Evolutionary conservation across 2,797 vertebrate genomes (phyloP).

Genomic region (Mycteria americana): DNA sequence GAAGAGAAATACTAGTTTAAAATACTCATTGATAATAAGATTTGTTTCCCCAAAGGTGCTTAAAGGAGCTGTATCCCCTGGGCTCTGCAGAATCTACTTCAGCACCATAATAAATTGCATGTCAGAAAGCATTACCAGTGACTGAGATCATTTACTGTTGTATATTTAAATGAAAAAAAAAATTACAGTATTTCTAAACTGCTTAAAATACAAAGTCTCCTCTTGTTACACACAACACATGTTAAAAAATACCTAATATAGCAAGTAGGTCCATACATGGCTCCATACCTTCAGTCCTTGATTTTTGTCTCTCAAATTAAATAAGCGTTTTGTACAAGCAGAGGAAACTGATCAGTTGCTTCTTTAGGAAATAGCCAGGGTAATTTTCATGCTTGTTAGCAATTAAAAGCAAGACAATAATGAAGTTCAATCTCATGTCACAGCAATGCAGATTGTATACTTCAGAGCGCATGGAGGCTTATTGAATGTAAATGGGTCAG

Average conservation of each 20-base stretch:
- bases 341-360: neutral
- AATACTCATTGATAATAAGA: conserved; percentile 21
- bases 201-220: conserved; percentile 42
- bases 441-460: neutral
- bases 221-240: neutral
- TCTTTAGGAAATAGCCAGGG: neutral
- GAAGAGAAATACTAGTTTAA: neutral
- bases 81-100: conserved; percentile 30
- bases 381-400: neutral
- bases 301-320: neutral
- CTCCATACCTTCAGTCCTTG: neutral
- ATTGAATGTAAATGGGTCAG: neutral
- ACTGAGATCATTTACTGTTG: conserved; percentile 46
- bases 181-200: conserved; percentile 26
- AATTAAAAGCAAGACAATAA: conserved; percentile 1
- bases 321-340: neutral
- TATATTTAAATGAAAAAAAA: conserved; percentile 35
- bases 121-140: conserved; percentile 44
- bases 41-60: conserved; percentile 34
- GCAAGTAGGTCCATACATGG: neutral
- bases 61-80: conserved; percentile 33
- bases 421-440: conserved; percentile 3
- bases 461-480: neutral
- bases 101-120: conserved; percentile 48
- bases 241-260: neutral